Evolutionary conservation across 2,797 vertebrate species (phyloP), one percentile per base, ranked within the genome.

Genomic region (Anguilla pacifica): DNA sequence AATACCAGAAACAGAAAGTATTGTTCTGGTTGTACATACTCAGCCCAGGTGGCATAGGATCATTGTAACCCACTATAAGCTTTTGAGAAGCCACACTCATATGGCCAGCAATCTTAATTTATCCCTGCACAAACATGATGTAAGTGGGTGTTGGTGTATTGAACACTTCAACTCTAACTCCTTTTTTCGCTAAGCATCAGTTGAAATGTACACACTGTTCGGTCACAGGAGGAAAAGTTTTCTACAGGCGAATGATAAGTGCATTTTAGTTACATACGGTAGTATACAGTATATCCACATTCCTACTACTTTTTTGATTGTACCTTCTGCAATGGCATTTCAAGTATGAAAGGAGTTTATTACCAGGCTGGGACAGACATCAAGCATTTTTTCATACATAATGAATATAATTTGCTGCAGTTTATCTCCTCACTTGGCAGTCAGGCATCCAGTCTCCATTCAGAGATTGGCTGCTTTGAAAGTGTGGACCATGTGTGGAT

Each of bases 341-440:
- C 39, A 43, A 43, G 72, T 86, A 72, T 81, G 72, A 86, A 59
- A 86, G 67, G 25, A 77, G 70, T 81, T 81, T 79, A 86, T 79
- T 81, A 86, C 49, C 11, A 46, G 53, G 70, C 72, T 86, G 6
- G 72, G 72, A 49, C 51, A 86, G 51, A 86, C 86, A 86, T 86
- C 70, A 53, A 81, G 86, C 72, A 51, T 57, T 86, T 86, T 28
- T 81, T 86, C 3, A 43, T 43, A 43, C 3, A 43, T 43, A 86
- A 86, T 79, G 72, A 86, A 59, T 86, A 81, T 86, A 86, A 86
- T 81, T 35, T 86, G 49, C 72, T 77, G 31, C 72, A 55, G 55
- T 86, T 22, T 49, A 79, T 86, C 67, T 49, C 86, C 72, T 81
- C 74, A 86, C 59, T 86, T 53, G 57, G 49, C 86, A 57, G 46